Evolutionary conservation across 92 coral and sea anemone species (phyloP).

Genomic region (Epizoanthus rinbou): DNA sequence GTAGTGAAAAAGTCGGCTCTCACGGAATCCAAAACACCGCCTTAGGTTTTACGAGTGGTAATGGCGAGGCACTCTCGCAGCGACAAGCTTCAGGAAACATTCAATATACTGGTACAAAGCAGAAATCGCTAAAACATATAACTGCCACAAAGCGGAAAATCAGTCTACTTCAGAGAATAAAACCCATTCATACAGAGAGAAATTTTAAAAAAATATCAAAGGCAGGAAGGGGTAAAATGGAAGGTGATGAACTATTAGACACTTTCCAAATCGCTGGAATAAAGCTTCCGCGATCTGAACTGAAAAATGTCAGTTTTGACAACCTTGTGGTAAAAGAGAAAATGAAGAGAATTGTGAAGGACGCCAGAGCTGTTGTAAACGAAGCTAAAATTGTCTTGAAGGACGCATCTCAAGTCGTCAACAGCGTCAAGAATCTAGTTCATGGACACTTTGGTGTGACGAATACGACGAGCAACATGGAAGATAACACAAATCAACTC

Average conservation of each 20-base stretch:
- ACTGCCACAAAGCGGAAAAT: neutral
- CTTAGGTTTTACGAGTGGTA: neutral
- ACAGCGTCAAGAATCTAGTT: constrained; percentile 61
- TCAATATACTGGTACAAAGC: neutral
- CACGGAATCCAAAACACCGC: neutral
- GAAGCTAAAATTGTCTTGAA: constrained; percentile 75
- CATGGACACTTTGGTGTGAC: constrained; percentile 40
- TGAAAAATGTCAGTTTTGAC: constrained; percentile 55
- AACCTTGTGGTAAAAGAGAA: constrained; percentile 54
- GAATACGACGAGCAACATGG: neutral
- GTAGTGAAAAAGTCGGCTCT: neutral
- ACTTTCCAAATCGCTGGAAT: constrained; percentile 41
- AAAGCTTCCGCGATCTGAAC: constrained; percentile 54
- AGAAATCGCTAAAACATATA: neutral
- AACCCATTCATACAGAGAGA: neutral
- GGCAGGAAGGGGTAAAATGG: neutral
- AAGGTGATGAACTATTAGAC: neutral
- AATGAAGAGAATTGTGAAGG: constrained; percentile 60
- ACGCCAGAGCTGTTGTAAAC: constrained; percentile 66
- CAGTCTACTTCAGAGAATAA: neutral
- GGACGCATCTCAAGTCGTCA: constrained; percentile 70
- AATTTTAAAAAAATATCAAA: neutral
- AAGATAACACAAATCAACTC: neutral
- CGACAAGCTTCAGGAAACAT: neutral
- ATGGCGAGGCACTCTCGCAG: neutral